These are phyloP conservation scores for Nanorana parkeri DNA, from an alignment of 2,113 vertebrate species.

Conservation along the genomic window DNA sequence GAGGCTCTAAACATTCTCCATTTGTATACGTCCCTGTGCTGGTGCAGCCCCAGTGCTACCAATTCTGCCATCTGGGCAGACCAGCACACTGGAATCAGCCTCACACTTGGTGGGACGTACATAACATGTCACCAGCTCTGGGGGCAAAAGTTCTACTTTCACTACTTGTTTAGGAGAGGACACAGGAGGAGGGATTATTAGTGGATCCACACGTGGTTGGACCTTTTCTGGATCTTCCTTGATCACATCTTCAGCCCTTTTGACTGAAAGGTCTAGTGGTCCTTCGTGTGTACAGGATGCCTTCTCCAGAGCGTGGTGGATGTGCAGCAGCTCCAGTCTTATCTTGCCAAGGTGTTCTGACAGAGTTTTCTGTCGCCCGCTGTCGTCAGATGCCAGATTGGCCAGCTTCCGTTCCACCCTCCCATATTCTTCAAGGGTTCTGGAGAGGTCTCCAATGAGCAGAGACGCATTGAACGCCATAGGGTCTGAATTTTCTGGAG, in stretches of 20 bases:
- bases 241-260: constrained; percentile 65
- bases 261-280: constrained; percentile 91
- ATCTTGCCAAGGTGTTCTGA: constrained; percentile 92
- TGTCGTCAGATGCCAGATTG: constrained; percentile 78
- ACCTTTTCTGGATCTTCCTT: constrained; percentile 17
- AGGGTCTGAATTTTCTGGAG: constrained; percentile 6
- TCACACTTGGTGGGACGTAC: constrained; percentile 92
- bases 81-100: constrained; percentile 91
- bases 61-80: constrained; percentile 77
- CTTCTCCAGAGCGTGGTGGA: constrained; percentile 86
- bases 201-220: not conserved
- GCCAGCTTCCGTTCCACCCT: constrained; percentile 86
- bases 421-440: constrained; percentile 86
- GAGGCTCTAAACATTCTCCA: constrained; percentile 29
- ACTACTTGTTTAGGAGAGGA: constrained; percentile 26
- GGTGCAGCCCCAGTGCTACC: not conserved
- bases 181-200: constrained; percentile 1
- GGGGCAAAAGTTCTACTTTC: constrained; percentile 55
- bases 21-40: constrained; percentile 10
- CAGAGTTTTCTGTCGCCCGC: constrained; percentile 81
- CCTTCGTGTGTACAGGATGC: constrained; percentile 76
- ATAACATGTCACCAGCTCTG: constrained; percentile 69
- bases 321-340: constrained; percentile 87
- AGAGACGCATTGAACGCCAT: constrained; percentile 64
- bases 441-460: constrained; percentile 85